Base-by-base conservation (phyloP, 2,113 vertebrate genomes). In the Rhinopomastus cyanomelas region DNA sequence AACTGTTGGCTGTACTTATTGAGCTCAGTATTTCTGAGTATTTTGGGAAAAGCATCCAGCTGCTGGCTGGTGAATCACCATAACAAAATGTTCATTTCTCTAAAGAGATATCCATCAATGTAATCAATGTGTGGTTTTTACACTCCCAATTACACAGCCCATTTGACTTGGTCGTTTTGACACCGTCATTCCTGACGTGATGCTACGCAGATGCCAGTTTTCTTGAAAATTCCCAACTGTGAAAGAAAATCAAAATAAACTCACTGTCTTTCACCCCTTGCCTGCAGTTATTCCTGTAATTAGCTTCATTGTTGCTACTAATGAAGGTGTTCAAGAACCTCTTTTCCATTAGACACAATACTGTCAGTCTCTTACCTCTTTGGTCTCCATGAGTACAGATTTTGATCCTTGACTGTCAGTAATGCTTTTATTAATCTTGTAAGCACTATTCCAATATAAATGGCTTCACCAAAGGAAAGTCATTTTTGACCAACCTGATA, bases 21-120 rank as follows among this genome's bases (percentile, higher is more conserved):
- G 39, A 76, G 68, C 59, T 64, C 39, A 84, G n/a, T 87, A 66
- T 81, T 89, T 87, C 81, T 85, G 91, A 93, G 42, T 82, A 87
- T 87, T 92, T 87, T 34, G 26, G 66, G 64, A 6, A 81, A 91
- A 89, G 79, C 55, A 88, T 83, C 79, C 88, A 93, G 83, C 79
- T 94, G 82, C 72, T 76, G 64, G 76, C 67, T 94, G 75, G 56
- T 94, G 89, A 93, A 67, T 95, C 89, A 95, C 52, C 60, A 56
- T 11, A 83, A 75, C 62, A 91, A 84, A 73, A 84, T 69, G 32
- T 64, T 88, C 75, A 73, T 51, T 49, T 68, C 87, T 86, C 80
- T 44, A 4, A 81, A 37, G 82, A 71, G 30, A 64, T 81, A 44
- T 25, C 80, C 66, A 69, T 74, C 69, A 59, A 4, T 17, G 27